A percentile compares a stretch with the other conserved stretches of the same genome.
Conservation (phyloP, 2,113 vertebrate genomes). For the Pyrgilauda ruficollis region DNA sequence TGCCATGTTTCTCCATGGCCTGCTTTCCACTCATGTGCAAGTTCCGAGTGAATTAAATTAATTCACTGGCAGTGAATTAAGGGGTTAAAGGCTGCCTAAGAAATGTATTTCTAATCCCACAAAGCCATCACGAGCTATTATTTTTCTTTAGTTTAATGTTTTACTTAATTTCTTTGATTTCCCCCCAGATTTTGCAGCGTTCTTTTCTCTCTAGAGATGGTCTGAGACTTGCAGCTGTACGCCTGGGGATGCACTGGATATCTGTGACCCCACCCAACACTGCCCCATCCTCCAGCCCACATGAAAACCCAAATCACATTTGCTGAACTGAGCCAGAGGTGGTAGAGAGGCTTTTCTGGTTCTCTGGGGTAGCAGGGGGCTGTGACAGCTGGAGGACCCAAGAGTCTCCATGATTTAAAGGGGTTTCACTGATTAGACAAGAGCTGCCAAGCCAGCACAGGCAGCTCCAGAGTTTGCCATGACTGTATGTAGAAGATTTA, state of each 20-base stretch:
- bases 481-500: neutral
- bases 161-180: neutral
- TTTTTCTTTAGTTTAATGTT: neutral
- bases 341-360: neutral
- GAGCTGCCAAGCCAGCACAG: neutral
- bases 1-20: neutral
- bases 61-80: neutral
- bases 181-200: neutral
- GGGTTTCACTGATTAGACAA: neutral
- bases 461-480: neutral
- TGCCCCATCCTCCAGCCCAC: accelerated
- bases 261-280: too few species aligned
- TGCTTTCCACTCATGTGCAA: accelerated
- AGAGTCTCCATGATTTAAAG: neutral
- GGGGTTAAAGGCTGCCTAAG: neutral
- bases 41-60: neutral
- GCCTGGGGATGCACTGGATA: neutral
- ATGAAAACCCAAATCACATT: accelerated
- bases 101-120: neutral
- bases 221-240: neutral
- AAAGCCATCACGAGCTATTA: neutral
- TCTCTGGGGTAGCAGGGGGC: neutral
- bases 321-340: neutral
- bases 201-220: neutral
- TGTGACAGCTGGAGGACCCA: neutral